Evolutionary conservation across 2,888 invertebrate genomes (phyloP).

Genomic region (Acanthoscelides obtectus): DNA sequence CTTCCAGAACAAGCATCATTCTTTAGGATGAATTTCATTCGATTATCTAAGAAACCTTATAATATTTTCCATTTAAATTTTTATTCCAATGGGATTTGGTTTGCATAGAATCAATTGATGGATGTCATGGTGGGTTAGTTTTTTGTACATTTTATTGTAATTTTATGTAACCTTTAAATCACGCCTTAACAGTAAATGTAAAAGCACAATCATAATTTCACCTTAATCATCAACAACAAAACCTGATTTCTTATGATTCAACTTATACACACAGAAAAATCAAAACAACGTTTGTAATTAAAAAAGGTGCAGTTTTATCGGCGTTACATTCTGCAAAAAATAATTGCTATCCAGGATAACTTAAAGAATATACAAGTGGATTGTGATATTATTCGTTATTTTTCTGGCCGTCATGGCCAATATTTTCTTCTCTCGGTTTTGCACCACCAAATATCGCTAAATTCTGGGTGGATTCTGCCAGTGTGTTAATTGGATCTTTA

Average conservation of each 20-base stretch:
- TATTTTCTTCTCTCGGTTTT: conserved; percentile 80
- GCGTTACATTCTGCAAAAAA: not conserved
- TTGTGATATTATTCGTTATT: conserved; percentile 10
- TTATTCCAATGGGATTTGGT: not conserved
- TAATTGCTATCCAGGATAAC: not conserved
- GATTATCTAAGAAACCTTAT: no score
- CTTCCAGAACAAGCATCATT: no score
- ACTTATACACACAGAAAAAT: not conserved
- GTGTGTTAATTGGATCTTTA: conserved; percentile 78
- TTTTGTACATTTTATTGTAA: not conserved
- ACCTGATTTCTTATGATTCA: not conserved
- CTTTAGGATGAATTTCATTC: no score
- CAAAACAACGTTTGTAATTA: not conserved
- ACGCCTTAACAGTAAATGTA: not conserved
- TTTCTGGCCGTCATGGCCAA: conserved; percentile 17
- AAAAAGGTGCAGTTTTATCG: not conserved
- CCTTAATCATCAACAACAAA: not conserved
- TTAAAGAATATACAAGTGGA: not conserved
- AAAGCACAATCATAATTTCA: not conserved
- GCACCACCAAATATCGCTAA: conserved; percentile 93
- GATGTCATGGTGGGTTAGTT: not conserved
- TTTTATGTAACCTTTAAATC: not conserved
- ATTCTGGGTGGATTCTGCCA: conserved; percentile 81
- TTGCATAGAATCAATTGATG: not conserved
- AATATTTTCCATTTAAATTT: not conserved